Percentiles rank a stretch among this genome's conserved stretches.
Evolutionary conservation across 2,888 invertebrate species (phyloP).

Genomic region (Lepidocyrtinus sp.): DNA sequence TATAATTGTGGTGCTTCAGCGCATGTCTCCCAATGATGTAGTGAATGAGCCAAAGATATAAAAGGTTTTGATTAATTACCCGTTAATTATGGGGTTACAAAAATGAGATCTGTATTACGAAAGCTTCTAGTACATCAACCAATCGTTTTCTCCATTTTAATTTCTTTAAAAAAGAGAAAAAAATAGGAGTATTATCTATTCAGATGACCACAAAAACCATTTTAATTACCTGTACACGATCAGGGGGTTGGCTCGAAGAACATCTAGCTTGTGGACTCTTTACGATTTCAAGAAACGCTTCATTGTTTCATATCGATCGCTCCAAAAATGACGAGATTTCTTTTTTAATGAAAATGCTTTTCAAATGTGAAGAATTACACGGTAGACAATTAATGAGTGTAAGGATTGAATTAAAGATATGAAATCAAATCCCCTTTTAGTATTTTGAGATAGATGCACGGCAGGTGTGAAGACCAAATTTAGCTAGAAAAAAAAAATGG

Average conservation of each 20-base stretch:
- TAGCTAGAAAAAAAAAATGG: conserved; percentile 48
- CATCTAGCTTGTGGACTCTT: neutral
- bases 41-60: too few relatives aligned
- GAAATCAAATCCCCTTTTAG: conserved; percentile 27
- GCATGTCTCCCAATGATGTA: too few relatives aligned
- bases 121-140: neutral
- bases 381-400: neutral
- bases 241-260: conserved; percentile 44
- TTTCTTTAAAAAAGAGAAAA: neutral
- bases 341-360: too few relatives aligned
- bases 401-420: neutral
- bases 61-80: conserved; percentile 62
- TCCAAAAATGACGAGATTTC: neutral
- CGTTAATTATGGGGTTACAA: conserved; percentile 56
- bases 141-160: neutral
- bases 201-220: conserved; percentile 28
- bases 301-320: neutral
- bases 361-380: neutral
- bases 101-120: conserved; percentile 16
- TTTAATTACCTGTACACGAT: conserved; percentile 58
- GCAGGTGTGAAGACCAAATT: conserved; percentile 55
- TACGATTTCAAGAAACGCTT: too few relatives aligned
- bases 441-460: conserved; percentile 31
- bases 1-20: neutral
- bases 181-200: too few relatives aligned